Base-by-base conservation (phyloP, 2,888 invertebrate species). In the Drosophila infuscata region DNA sequence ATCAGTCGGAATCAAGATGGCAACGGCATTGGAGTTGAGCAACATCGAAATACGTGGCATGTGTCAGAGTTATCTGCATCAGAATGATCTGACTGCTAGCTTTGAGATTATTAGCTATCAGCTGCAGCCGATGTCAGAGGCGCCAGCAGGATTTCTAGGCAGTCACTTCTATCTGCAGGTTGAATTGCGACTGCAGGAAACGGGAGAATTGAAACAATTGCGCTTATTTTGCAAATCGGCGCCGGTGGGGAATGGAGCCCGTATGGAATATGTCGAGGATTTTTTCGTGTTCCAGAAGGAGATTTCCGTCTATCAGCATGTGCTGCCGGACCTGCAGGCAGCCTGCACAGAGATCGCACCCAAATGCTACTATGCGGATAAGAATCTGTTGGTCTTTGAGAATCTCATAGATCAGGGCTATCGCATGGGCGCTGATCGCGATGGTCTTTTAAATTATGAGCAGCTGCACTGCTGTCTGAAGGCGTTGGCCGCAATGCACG, bases 211-310 rank as follows among this genome's bases (percentile, higher is more conserved):
- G 2, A 76, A 84, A n/a, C 78, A 90, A 88, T 29, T 92, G 32
- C 79, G 82, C 4, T 94, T 95, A 71, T 96, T 96, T 82, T 92
- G 95, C 0, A 96, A 96, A 90, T 93, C 94, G 9, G 92, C 95
- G 61, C 95, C 96, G 0, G 92, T 92, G 66, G 93, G 93, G 17
- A 93, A 94, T 56, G 88, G 92, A 15, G 81, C 92, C 0, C 94
- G 94, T 82, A 94, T 94, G 79, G 93, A 93, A 12, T 94, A 94
- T 74, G 79, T 95, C 1, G 91, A 93, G 51, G 90, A 93, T 32
- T 92, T 93, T 67, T 94, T 94, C 0, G 93, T 94, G 0, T 94
- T 94, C 72, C 89, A 92, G 32, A 94, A 94, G 51, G 95, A 95
- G 84, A 92, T 93, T 3, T 78, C 79, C 0, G 93, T 94, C 43